Evolutionary conservation across 2,888 invertebrate genomes (phyloP), one percentile per base, ranked within the genome.

Genomic region (Agriopis leucophaearia): DNA sequence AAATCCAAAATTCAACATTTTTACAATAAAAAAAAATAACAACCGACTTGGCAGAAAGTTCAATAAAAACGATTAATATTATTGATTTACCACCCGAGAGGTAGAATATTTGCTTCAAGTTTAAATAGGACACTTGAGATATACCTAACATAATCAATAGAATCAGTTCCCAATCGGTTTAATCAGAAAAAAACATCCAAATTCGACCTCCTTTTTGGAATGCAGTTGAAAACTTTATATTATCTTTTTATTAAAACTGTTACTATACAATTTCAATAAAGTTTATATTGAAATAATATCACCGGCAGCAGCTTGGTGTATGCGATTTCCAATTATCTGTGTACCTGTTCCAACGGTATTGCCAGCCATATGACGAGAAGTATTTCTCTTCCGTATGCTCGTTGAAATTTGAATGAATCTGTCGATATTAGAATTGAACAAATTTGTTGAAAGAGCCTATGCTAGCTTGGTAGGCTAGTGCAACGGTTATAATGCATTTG

Each of bases 321-420:
- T 84, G 79, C 82, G 78, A 86, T 87, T 86, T 88, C 84, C 87
- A 88, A 88, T 87, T 88, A 88, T 86, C 81, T 84, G 85, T 83
- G 82, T 80, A 77, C 84, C 84, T 83, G 80, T 79, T 77, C 77
- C 77, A 71, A 58, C 74, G 69, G 79, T 84, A 84, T 83, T 85
- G 86, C 84, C 78, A 73, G 78, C 72, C 78, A 78, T 77, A 77
- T 80, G 78, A 81, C 79, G 81, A 79, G 79, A 81, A 84, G 84
- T 85, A 86, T 86, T 84, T 80, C 82, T 78, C 74, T 76, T 78
- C 75, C 77, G 74, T 78, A 79, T 71, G 67, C 74, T 73, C 68
- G 65, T 70, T 59, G 72, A 74, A 68, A 64, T 55, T 51, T 59
- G 55, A 55, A 55, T 64, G 73, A 65, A 72, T 74, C 69, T 56